Percentiles rank a stretch among this genome's conserved stretches.
phyloP scores from a whole-genome alignment of 2,888 invertebrate genomes.

The Xylota sylvarum region DNA sequence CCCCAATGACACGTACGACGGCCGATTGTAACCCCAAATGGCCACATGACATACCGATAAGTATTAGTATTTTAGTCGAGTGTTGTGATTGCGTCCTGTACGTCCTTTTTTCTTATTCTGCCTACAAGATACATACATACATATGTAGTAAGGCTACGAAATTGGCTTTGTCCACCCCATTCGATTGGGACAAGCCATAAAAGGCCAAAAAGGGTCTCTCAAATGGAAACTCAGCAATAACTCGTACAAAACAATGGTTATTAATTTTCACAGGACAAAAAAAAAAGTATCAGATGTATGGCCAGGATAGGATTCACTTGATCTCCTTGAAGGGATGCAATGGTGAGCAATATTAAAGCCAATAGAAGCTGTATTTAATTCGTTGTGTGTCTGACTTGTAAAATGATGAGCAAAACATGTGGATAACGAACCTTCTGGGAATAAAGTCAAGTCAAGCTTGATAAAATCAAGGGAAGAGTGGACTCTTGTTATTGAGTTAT shows the following conservation, averaged over 20 bases:
- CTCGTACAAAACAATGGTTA: not conserved
- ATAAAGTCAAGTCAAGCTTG: too few relatives aligned
- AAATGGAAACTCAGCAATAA: slow-evolving; percentile 1
- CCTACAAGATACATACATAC: slow-evolving; percentile 14
- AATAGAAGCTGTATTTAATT: not conserved
- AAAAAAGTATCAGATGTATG: not conserved
- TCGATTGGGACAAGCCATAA: slow-evolving; percentile 15
- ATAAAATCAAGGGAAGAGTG: too few relatives aligned
- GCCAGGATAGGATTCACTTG: not conserved
- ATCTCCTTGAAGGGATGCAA: too few relatives aligned
- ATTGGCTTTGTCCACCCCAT: not conserved
- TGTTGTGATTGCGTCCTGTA: slow-evolving; percentile 14
- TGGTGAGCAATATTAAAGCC: not conserved
- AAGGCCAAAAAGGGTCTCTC: slow-evolving; percentile 3
- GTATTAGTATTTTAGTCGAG: slow-evolving; percentile 12
- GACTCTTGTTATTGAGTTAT: too few relatives aligned
- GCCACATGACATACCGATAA: slow-evolving; percentile 30
- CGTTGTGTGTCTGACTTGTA: too few relatives aligned
- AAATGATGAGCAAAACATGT: too few relatives aligned
- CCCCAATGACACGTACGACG: slow-evolving; percentile 46
- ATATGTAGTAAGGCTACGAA: not conserved
- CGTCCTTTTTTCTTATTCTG: not conserved
- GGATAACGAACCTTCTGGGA: too few relatives aligned
- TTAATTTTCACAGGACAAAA: not conserved
- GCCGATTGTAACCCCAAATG: slow-evolving; percentile 45